Evolutionary conservation across 2,888 invertebrate species (phyloP).

Genomic region (Lepetodrilus schrolli): DNA sequence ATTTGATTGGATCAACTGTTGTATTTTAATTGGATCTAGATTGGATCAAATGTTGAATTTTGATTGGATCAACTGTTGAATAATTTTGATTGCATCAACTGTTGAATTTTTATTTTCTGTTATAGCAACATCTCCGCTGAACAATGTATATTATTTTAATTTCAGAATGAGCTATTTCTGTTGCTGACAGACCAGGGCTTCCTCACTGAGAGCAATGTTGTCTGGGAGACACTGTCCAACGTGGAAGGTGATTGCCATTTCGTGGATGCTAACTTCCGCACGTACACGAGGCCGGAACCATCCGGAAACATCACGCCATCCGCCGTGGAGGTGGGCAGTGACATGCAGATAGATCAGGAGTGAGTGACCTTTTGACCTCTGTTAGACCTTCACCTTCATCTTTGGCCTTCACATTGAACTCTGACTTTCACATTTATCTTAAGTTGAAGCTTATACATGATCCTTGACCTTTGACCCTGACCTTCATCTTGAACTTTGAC

Average conservation of each 20-base stretch:
- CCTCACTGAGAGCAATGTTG: conserved; percentile 77
- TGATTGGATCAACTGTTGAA: neutral
- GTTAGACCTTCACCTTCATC: no score
- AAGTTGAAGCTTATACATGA: no score
- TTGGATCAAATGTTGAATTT: neutral
- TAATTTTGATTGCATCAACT: neutral
- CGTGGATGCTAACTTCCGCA: conserved; percentile 77
- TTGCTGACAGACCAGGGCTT: conserved; percentile 79
- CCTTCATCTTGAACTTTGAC: no score
- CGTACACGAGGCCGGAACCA: conserved; percentile 69
- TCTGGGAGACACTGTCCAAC: conserved; percentile 79
- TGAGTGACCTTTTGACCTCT: conserved; percentile 64
- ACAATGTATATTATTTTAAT: conserved; percentile 32
- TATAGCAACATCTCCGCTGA: neutral
- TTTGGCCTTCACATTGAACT: no score
- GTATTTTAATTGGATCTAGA: neutral
- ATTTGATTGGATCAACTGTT: no score
- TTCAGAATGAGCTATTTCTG: conserved; percentile 77
- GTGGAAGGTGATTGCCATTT: conserved; percentile 79
- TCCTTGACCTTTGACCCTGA: no score
- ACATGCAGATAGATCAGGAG: conserved; percentile 77
- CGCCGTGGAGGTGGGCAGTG: conserved; percentile 57
- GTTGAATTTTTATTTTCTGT: neutral
- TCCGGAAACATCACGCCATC: conserved; percentile 50
- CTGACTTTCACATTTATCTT: no score